Evolutionary conservation across 2,888 invertebrate genomes (phyloP).

Genomic region (Coelinius sp.): DNA sequence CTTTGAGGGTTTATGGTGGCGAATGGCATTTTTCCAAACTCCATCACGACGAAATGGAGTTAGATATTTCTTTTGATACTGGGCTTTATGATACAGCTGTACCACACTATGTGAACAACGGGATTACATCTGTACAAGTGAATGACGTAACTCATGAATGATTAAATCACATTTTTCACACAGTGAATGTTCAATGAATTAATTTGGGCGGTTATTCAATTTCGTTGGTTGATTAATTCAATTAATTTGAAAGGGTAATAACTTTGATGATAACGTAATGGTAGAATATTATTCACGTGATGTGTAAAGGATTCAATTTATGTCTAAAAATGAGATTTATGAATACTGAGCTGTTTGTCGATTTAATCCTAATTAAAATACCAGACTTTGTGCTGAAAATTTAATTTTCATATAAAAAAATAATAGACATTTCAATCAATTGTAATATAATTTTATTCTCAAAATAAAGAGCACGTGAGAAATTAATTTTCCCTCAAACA

Average conservation of each 20-base stretch:
- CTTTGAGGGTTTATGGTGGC: not conserved
- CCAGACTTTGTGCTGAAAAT: not conserved
- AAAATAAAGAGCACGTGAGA: not conserved
- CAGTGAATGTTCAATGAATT: not conserved
- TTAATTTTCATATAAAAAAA: not conserved
- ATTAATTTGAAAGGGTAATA: not conserved
- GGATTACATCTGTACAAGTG: not conserved
- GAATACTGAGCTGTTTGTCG: not conserved
- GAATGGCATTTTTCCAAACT: not conserved
- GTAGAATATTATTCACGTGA: not conserved
- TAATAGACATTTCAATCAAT: not conserved
- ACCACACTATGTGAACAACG: not conserved
- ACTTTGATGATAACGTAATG: not conserved
- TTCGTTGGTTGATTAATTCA: not conserved
- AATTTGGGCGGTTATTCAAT: not conserved
- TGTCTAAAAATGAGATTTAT: not conserved
- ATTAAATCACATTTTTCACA: constrained; percentile 12
- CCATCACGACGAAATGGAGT: not conserved
- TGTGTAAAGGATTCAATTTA: not conserved
- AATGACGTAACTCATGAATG: not conserved
- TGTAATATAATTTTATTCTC: not conserved
- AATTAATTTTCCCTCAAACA: not conserved
- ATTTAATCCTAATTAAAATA: no score
- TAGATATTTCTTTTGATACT: constrained; percentile 1
- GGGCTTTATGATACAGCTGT: not conserved